Evolutionary conservation across 2,113 vertebrate genomes (phyloP), one percentile per base, ranked within the genome.

Genomic region (Dissostichus mawsoni): DNA sequence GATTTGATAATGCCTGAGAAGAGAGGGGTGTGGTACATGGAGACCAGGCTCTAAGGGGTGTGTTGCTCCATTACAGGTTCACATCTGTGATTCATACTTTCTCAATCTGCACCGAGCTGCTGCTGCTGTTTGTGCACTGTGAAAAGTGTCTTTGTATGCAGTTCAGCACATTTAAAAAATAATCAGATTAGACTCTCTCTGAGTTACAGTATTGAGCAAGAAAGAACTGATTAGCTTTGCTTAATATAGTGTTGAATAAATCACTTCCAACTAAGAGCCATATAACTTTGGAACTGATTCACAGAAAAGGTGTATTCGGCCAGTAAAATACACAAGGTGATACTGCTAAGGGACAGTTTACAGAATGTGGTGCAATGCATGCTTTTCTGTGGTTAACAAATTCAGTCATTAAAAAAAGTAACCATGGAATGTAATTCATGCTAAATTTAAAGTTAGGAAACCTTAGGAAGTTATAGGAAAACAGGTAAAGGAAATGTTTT

Each of bases 11-110:
- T 69, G 80, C 53, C 74, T 74, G 59, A 48, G 67, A 41, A 41
- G 36, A 41, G 66, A 76, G 69, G 84, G 92, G 90, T 85, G 89
- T 89, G 87, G 89, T 67, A n/a, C 56, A 36, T 65, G 20, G 17
- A 51, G 13, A 67, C 58, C 48, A 85, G 80, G 48, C 78, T 86
- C 52, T 23, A 13, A 81, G 73, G 80, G 36, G 44, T 4, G 0
- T 52, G 62, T 73, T 78, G 53, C 55, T 75, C 16, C 69, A 67
- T 20, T 53, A 71, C 25, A 47, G 76, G n/a, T 59, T 63, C 69
- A 80, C 80, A 82, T 83, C 66, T 74, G 76, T 89, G 82, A 90
- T 41, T 92, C 85, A 88, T 52, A 72, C 55, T 84, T 74, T 44
- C 50, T 41, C 66, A 82, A 67, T 62, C 45, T 11, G 61, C 66